These are phyloP conservation scores for Chrysopa pallens DNA, from an alignment of 1,140 invertebrate genomes.

Conservation along the genomic window DNA sequence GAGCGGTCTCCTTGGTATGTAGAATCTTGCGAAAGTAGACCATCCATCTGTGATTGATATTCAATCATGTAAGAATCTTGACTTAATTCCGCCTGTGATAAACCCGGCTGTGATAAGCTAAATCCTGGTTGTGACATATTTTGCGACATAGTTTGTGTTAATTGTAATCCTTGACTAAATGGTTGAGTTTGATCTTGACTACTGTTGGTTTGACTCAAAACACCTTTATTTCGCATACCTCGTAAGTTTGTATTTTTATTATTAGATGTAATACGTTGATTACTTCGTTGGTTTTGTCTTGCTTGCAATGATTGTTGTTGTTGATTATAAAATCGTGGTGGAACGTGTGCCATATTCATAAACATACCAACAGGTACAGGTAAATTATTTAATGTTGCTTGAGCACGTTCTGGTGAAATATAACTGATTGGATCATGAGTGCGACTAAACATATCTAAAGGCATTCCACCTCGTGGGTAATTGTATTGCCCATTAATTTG, in stretches of 20 bases:
- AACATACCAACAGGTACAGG: constrained; percentile 92
- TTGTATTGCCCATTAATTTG: constrained; percentile 16
- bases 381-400: constrained; percentile 55
- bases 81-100: constrained; percentile 65
- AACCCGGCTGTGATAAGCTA: constrained; percentile 48
- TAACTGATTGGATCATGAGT: constrained; percentile 85
- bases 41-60: constrained; percentile 87
- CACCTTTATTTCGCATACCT: not conserved
- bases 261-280: constrained; percentile 6
- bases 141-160: constrained; percentile 30
- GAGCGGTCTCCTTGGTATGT: constrained; percentile 67
- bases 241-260: not conserved
- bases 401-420: constrained; percentile 72
- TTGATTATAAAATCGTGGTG: constrained; percentile 73
- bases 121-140: constrained; percentile 45
- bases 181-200: constrained; percentile 8
- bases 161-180: constrained; percentile 8
- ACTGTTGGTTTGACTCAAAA: constrained; percentile 15
- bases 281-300: constrained; percentile 23
- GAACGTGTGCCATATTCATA: constrained; percentile 79
- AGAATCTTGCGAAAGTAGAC: constrained; percentile 85
- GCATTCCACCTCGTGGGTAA: constrained; percentile 26
- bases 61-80: constrained; percentile 80
- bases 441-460: constrained; percentile 38
- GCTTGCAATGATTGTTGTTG: constrained; percentile 51